Percentiles rank a stretch among this genome's conserved stretches.
Conservation (phyloP, 2,113 vertebrate genomes). For the Danio rerio region GRCz12tu NC_133186.1:40881501-40882000, state of each 20-base stretch:
- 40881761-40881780: neutral
- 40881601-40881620: no score
- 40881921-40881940: neutral
- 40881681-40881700: no score
- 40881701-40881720: no score
- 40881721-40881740: no score
- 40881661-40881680: neutral
- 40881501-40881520: no score
- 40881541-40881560: no score
- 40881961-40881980: neutral
- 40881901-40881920: neutral
- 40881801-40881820: neutral
- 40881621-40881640: no score
- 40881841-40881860: neutral
- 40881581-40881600: no score
- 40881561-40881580: no score
- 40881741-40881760: neutral
- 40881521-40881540: no score
- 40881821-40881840: conserved; percentile 6
- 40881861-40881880: neutral
- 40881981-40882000: no score
- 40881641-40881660: neutral
- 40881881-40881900: neutral
- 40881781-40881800: neutral
- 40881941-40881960: neutral